These are phyloP conservation scores for Galemys pyrenaicus DNA, from an alignment of 2,113 vertebrate species.

Conservation along the genomic window DNA sequence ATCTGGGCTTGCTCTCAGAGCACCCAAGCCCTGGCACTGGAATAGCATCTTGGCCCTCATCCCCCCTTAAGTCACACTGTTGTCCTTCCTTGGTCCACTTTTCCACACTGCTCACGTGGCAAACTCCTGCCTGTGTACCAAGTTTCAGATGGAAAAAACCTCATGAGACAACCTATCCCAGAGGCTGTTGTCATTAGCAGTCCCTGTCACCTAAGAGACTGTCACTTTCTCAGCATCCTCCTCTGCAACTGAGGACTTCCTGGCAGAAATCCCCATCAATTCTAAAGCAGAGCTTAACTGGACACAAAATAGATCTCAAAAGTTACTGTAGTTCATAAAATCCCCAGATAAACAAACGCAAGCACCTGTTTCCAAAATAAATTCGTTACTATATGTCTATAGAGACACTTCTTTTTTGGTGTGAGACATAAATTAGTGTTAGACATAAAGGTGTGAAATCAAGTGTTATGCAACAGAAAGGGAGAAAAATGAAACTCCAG, in stretches of 20 bases:
- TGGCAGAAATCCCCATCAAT: not conserved
- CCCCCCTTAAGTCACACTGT: fast-evolving
- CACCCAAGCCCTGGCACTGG: no score
- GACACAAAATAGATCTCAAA: not conserved
- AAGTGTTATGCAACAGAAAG: not conserved
- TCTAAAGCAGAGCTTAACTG: not conserved
- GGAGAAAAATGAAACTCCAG: not conserved
- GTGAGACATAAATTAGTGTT: not conserved
- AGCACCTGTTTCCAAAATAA: not conserved
- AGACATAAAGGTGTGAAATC: not conserved
- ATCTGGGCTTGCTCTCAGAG: no score
- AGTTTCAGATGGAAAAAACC: not conserved
- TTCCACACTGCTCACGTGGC: no score
- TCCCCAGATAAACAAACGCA: not conserved
- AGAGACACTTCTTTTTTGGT: not conserved
- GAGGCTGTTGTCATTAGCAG: not conserved
- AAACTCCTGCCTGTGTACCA: fast-evolving
- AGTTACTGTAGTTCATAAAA: not conserved
- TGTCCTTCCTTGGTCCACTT: fast-evolving
- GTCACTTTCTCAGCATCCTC: not conserved
- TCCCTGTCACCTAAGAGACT: not conserved
- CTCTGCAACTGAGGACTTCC: not conserved
- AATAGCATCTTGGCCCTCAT: fast-evolving
- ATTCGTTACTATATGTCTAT: not conserved
- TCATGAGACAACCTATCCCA: not conserved